Conservation (phyloP, 2,113 vertebrate species). For the Pavo muticus region DNA sequence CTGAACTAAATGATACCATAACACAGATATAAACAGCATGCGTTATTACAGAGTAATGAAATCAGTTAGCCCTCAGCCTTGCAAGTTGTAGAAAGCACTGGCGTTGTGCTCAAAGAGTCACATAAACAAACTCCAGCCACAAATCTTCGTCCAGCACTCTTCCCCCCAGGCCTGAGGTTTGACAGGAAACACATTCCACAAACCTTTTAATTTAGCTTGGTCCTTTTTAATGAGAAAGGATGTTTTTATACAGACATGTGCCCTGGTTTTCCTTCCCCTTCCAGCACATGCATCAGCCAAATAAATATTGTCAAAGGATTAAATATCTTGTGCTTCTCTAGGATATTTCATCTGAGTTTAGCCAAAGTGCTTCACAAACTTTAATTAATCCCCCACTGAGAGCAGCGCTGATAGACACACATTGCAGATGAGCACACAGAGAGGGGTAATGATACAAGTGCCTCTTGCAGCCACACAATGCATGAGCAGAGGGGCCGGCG, state of each 20-base stretch:
- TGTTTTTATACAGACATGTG: conserved; percentile 36
- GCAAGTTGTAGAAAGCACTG: not conserved
- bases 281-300: not conserved
- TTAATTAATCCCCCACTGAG: not conserved
- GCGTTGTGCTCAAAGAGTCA: not conserved
- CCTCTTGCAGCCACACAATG: rapidly evolving
- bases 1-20: not conserved
- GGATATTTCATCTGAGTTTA: not conserved
- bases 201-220: conserved; percentile 35
- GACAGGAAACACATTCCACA: conserved; percentile 40
- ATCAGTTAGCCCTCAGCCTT: not conserved
- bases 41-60: not conserved
- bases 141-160: not conserved
- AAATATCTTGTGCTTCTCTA: not conserved
- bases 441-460: rapidly evolving
- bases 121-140: not conserved
- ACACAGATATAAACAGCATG: not conserved
- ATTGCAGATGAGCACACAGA: not conserved
- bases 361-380: not conserved
- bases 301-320: conserved; percentile 60
- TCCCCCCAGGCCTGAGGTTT: not conserved
- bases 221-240: conserved; percentile 43
- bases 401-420: not conserved
- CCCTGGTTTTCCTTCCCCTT: conserved; percentile 23
- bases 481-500: rapidly evolving